phyloP scores from a whole-genome alignment of 2,797 vertebrate genomes.

The Loris lydekkerianus region DNA sequence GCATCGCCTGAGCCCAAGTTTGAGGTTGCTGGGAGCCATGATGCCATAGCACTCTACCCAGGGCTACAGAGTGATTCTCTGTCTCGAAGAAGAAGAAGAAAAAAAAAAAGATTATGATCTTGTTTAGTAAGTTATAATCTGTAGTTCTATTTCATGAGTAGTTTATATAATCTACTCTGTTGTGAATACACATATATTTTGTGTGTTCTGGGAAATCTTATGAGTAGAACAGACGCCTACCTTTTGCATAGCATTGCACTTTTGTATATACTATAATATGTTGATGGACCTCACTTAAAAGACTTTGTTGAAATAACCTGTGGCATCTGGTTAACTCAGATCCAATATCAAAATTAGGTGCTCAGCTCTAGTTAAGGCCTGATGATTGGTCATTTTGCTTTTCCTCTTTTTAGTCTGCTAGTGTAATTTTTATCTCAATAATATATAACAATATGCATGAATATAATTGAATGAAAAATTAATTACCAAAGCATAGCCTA shows the following conservation, averaged over 20 bases:
- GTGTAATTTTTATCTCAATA: constrained; percentile 2
- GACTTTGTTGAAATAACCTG: neutral
- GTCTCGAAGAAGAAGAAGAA: too few species aligned
- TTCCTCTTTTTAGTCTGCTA: neutral
- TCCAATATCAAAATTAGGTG: neutral
- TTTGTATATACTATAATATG: constrained; percentile 1
- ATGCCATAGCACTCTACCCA: too few species aligned
- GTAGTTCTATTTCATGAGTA: constrained; percentile 22
- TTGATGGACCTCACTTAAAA: constrained; percentile 5
- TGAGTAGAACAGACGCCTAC: neutral
- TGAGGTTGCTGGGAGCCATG: too few species aligned
- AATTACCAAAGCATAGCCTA: constrained; percentile 27
- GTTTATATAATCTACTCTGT: neutral
- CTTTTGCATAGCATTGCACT: constrained; percentile 34
- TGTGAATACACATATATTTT: constrained; percentile 17
- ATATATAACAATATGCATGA: neutral
- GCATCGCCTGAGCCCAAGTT: too few species aligned
- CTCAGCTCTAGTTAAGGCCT: neutral
- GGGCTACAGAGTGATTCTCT: too few species aligned
- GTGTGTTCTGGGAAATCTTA: neutral
- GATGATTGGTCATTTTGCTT: neutral
- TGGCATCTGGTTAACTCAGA: neutral
- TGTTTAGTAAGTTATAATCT: constrained; percentile 29
- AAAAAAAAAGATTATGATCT: constrained; percentile 22
- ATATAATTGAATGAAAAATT: constrained; percentile 46